Conservation (phyloP, 2,888 invertebrate genomes). For the Aspidiotus rigidus region DNA sequence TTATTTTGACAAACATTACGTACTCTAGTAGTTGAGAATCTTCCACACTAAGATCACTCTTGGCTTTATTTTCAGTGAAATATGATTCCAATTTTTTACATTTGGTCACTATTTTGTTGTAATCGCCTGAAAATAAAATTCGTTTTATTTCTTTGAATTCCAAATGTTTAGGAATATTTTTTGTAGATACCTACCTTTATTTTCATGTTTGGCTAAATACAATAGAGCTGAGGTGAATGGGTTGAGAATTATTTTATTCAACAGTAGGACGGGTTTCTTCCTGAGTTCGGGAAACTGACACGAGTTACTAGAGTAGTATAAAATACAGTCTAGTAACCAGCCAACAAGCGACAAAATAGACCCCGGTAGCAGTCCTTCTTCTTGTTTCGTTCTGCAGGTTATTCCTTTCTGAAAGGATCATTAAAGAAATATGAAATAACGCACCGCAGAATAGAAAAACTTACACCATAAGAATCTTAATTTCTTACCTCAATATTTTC, state of each 20-base stretch:
- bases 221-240: conserved; percentile 74
- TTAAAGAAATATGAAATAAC: conserved; percentile 3
- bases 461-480: neutral
- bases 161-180: neutral
- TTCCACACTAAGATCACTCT: neutral
- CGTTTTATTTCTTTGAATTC: too few relatives aligned
- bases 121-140: conserved; percentile 11
- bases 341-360: conserved; percentile 70
- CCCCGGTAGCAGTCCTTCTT: conserved; percentile 74
- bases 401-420: conserved; percentile 46
- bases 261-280: conserved; percentile 58
- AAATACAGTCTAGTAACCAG: conserved; percentile 65
- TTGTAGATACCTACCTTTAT: conserved; percentile 55
- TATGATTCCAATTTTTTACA: conserved; percentile 12
- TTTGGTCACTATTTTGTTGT: conserved; percentile 7
- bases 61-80: neutral
- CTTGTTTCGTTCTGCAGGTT: conserved; percentile 69
- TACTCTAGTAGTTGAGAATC: neutral
- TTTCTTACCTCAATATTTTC: conserved; percentile 52
- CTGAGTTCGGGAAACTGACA: conserved; percentile 44
- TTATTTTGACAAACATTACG: neutral
- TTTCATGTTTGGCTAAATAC: conserved; percentile 71
- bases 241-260: conserved; percentile 59
- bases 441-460: neutral
- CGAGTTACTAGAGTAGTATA: conserved; percentile 45